Evolutionary conservation across 2,888 invertebrate genomes (phyloP), one percentile per base, ranked within the genome.

Genomic region (Agrypnus murinus): DNA sequence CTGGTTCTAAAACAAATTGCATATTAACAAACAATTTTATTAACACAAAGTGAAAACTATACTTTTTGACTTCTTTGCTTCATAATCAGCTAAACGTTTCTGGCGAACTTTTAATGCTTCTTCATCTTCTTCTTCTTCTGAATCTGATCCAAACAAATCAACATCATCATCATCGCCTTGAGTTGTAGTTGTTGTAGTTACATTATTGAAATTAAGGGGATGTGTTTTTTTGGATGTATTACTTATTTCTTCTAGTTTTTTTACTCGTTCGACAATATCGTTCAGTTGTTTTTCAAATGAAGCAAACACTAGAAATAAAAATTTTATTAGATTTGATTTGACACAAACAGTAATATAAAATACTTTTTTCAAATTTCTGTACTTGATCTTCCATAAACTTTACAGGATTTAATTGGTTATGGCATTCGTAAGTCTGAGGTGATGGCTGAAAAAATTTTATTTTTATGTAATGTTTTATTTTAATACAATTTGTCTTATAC

Each of bases 21-120:
- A 15, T 36, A 64, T 43, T 53, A 25, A 38, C 5, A 69, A 43
- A n/a, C n/a, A 31, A n/a, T 19, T 58, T 45, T 43, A 19, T 17
- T n/a, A 38, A 53, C 9, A 10, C 12, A 32, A 19, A 12, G 32
- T 43, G 38, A 48, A 65, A 59, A 36, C 48, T 6, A 65, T 86
- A 92, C 92, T 98, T 86, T 95, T 96, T 4, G 95, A 89, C 87
- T 98, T 98, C 86, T 96, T 98, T 2, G 92, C 95, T 81, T 92
- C 91, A 84, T 98, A 98, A 50, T 94, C 96, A 73, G 94, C 93
- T 65, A 98, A 87, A 66, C 97, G 90, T 85, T 96, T 93, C 83
- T 96, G 93, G 82, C 90, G 92, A 79, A 93, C 86, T 87, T 90
- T 93, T 72, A 89, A 91, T 66, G 92, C 92, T 73, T 92, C 94